phyloP scores from a whole-genome alignment of 2,113 vertebrate species.

The Ursus arctos region DNA sequence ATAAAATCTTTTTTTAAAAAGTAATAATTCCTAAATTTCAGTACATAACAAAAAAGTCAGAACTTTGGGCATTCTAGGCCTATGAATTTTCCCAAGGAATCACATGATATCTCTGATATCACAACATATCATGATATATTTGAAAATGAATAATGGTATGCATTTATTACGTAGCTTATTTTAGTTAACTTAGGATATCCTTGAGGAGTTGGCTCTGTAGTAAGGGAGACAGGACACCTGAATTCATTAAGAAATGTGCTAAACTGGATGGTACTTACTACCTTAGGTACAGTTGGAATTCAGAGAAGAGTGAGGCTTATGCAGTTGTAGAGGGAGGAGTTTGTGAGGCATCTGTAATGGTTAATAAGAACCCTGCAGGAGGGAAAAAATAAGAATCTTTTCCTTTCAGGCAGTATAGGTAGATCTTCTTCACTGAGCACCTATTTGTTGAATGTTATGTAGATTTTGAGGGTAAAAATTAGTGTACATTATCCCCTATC shows the following conservation, averaged over 20 bases:
- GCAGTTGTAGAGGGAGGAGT: not conserved
- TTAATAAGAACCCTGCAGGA: not conserved
- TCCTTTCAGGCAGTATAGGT: not conserved
- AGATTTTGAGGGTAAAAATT: not conserved
- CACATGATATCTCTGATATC: slow-evolving; percentile 22
- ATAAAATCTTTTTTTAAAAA: not conserved
- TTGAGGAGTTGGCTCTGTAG: not conserved
- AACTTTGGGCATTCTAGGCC: not conserved
- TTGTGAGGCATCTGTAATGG: not conserved
- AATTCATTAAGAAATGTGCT: not conserved
- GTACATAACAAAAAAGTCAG: not conserved
- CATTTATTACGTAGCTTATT: not conserved
- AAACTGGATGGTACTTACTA: not conserved
- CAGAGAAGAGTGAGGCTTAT: not conserved
- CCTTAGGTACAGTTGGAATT: not conserved
- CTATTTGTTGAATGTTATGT: not conserved
- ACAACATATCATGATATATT: not conserved
- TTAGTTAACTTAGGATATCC: not conserved
- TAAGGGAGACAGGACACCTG: not conserved
- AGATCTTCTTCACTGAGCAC: slow-evolving; percentile 16
- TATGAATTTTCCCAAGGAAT: slow-evolving; percentile 21
- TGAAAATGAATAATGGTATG: not conserved
- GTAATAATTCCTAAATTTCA: not conserved
- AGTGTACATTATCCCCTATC: not conserved
- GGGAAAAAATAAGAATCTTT: not conserved